A percentile compares a stretch with the other conserved stretches of the same genome.
phyloP scores from a whole-genome alignment of 2,888 invertebrate species.

The Pseudococcus jackbeardsleyi region DNA sequence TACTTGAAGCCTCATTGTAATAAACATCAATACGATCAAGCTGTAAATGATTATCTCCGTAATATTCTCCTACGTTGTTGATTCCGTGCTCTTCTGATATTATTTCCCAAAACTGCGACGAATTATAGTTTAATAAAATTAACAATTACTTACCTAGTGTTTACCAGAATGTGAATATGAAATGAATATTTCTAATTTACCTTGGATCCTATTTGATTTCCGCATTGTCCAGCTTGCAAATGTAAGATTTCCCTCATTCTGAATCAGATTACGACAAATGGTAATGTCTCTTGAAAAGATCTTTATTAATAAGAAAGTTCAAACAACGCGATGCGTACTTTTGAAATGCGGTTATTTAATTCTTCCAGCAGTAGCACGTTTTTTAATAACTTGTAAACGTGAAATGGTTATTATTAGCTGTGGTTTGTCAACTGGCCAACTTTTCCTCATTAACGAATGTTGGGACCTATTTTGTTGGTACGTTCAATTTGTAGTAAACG shows the following conservation, averaged over 20 bases:
- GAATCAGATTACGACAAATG: background rate
- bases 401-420: slow-evolving; percentile 30
- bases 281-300: background rate
- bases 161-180: background rate
- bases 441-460: slow-evolving; percentile 27
- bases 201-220: slow-evolving; percentile 77
- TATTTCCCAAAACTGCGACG: slow-evolving; percentile 79
- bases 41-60: slow-evolving; percentile 81
- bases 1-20: slow-evolving; percentile 80
- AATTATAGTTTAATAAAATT: background rate
- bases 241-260: slow-evolving; percentile 76
- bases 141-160: background rate
- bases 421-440: slow-evolving; percentile 42
- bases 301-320: slow-evolving; percentile 10
- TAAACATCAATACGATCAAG: slow-evolving; percentile 85
- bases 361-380: background rate
- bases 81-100: slow-evolving; percentile 87
- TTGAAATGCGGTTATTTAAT: background rate
- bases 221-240: slow-evolving; percentile 77
- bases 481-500: background rate
- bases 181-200: slow-evolving; percentile 69
- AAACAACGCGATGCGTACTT: slow-evolving; percentile 1
- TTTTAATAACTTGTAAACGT: background rate
- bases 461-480: background rate
- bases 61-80: slow-evolving; percentile 80